These are phyloP conservation scores for Forpus xanthops DNA, from an alignment of 2,797 vertebrate genomes.

Conservation along the genomic window DNA sequence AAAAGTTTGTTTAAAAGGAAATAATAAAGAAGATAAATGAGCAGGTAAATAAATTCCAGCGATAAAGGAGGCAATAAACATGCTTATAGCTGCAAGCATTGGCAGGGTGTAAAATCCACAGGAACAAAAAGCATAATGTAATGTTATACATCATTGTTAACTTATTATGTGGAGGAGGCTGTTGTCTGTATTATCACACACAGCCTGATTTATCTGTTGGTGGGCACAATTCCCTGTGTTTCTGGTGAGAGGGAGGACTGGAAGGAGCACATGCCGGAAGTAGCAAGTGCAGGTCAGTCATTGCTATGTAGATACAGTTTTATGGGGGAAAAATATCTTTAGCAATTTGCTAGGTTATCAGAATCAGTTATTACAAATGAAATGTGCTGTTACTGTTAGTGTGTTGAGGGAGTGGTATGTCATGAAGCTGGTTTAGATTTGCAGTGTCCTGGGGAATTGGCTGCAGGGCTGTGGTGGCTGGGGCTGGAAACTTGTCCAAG, in stretches of 20 bases:
- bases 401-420: not conserved
- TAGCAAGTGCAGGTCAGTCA: not conserved
- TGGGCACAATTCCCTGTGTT: not conserved
- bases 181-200: not conserved
- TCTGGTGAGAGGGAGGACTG: not conserved
- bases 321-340: not conserved
- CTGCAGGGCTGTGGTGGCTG: rapidly evolving
- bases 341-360: not conserved
- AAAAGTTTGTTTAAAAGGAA: not conserved
- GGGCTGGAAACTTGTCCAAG: not conserved
- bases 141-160: not conserved
- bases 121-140: not conserved
- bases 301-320: not conserved
- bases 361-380: rapidly evolving
- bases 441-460: not conserved
- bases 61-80: not conserved
- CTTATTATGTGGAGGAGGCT: not conserved
- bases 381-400: not conserved
- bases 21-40: not conserved
- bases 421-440: not conserved
- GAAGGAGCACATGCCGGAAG: not conserved
- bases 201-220: not conserved
- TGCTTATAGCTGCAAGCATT: not conserved
- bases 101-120: not conserved
- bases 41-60: not conserved